These are phyloP conservation scores for Sceloporus tristichus DNA, from an alignment of 2,113 vertebrate species.

Conservation along the genomic window DNA sequence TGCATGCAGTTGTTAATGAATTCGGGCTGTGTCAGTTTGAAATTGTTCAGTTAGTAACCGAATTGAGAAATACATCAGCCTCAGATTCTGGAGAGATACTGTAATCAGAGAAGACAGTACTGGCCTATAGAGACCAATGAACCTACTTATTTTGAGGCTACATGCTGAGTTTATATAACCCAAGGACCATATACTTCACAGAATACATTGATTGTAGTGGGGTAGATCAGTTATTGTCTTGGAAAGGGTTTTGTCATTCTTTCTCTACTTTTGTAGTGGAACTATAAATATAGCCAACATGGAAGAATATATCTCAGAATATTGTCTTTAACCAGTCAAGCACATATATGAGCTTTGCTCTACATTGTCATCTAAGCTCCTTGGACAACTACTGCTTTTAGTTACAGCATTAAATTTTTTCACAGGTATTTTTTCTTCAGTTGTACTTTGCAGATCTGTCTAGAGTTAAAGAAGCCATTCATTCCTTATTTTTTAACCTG, in stretches of 20 bases:
- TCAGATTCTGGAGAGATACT: background rate
- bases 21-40: background rate
- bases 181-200: conserved; percentile 56
- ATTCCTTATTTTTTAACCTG: background rate
- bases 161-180: background rate
- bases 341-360: conserved; percentile 9
- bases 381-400: background rate
- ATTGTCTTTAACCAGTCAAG: background rate
- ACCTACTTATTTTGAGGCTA: background rate
- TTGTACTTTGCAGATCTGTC: background rate
- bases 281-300: conserved; percentile 7
- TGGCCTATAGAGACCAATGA: background rate
- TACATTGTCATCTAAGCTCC: background rate
- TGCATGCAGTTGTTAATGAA: background rate
- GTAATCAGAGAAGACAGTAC: background rate
- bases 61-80: background rate
- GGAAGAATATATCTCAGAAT: background rate
- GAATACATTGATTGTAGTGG: conserved; percentile 46
- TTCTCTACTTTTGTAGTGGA: conserved; percentile 35
- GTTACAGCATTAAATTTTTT: conserved; percentile 24
- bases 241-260: conserved; percentile 43
- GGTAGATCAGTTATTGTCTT: conserved; percentile 49
- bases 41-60: background rate
- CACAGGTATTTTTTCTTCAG: conserved; percentile 5
- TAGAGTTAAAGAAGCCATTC: background rate